phyloP scores from a whole-genome alignment of 2,888 invertebrate genomes.

The Ormyrus pomaceus region DNA sequence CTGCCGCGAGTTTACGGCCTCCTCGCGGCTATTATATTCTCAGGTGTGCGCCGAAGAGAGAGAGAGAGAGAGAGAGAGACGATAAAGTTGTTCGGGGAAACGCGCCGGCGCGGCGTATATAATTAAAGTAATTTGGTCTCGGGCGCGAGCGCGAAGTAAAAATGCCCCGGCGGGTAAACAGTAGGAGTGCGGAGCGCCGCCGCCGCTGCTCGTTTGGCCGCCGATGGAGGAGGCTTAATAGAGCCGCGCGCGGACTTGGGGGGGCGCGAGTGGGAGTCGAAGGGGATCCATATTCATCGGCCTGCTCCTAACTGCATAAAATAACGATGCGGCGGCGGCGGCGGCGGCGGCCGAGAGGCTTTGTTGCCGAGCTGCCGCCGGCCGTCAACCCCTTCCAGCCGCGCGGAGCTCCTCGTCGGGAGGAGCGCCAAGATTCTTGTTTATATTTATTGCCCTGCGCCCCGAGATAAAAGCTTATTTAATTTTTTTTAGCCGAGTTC shows the following conservation, averaged over 20 bases:
- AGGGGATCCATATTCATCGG: constrained; percentile 72
- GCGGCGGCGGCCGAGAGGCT: not conserved
- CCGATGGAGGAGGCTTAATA: constrained; percentile 46
- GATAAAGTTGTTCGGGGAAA: constrained; percentile 53
- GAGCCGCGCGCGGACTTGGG: constrained; percentile 45
- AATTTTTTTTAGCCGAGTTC: too few species aligned
- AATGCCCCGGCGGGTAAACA: constrained; percentile 39
- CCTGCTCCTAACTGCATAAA: constrained; percentile 71
- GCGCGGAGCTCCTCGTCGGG: too few species aligned
- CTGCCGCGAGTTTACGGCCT: not conserved
- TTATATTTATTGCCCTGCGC: too few species aligned
- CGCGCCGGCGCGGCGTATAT: constrained; percentile 29
- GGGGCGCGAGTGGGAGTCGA: not conserved
- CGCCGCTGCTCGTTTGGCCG: constrained; percentile 19
- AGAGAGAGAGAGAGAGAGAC: not conserved
- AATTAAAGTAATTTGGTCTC: constrained; percentile 53
- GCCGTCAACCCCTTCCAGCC: too few species aligned
- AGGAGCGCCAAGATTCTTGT: too few species aligned
- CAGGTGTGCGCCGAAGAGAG: not conserved
- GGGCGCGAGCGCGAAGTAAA: constrained; percentile 36
- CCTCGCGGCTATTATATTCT: constrained; percentile 21
- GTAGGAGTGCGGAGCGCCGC: constrained; percentile 48
- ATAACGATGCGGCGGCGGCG: constrained; percentile 68
- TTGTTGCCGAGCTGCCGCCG: too few species aligned
- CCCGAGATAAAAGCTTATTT: too few species aligned